Base-by-base conservation (phyloP, 2,797 vertebrate genomes). In the Pipistrellus kuhlii region DNA sequence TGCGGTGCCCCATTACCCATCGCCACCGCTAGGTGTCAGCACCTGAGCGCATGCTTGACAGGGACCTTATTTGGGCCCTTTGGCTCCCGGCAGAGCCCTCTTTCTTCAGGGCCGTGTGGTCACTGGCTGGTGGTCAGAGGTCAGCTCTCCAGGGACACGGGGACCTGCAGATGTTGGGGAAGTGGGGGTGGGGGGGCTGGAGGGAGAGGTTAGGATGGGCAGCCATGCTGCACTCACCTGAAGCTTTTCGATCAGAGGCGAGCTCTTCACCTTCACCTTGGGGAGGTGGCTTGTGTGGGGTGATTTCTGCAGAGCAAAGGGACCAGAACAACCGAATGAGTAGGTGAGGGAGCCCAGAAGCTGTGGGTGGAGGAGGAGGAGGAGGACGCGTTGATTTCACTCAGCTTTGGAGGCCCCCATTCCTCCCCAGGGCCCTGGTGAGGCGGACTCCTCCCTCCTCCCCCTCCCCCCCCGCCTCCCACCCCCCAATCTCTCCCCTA, bases 221-320 rank as follows among this genome's bases (percentile, higher is more conserved):
- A 5, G 14, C 3, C 4, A 1, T 1, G 41, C 30, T 77, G 48
- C 48, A 93, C 98, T 93, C 96, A 98, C 98, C 98, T 98, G 98
- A 35, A 99, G 97, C 96, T 98, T 99, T 96, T 98, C 98, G 82
- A 98, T 99, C 96, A 98, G 97, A 38, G 98, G 98, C 0, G 98
- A 99, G 88, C 98, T 98, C 98, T 98, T 99, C 98, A 98, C 96
- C 76, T 98, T 99, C 96, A 98, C 76, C 91, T 97, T 98, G 64
- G 98, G 97, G 75, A 97, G 35, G 25, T 98, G 96, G 71, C 97
- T 96, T 23, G 96, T 86, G 25, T 90, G 97, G 90, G 98, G 97
- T 0, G 97, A 88, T 91, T 98, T 98, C 98, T 98, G 93, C 18
- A 95, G 96, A 93, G 94, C 92, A 97, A 96, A 77, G 1, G 55